These are phyloP conservation scores for Hydrochoerus hydrochaeris DNA, from an alignment of 2,113 vertebrate genomes.

Conservation along the genomic window DNA sequence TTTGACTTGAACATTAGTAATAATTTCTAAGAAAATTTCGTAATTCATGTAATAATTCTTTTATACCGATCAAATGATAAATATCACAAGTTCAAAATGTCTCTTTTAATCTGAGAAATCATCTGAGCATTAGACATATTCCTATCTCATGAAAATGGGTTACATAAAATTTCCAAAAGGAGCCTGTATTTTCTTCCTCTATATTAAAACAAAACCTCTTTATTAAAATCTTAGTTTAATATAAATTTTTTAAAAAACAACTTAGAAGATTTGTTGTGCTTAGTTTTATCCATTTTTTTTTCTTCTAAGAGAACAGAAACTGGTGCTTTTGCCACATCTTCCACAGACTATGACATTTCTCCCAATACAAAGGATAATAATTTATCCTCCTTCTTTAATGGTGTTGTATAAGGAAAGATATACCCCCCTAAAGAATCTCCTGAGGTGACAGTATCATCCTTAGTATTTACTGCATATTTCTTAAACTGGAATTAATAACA, in stretches of 20 bases:
- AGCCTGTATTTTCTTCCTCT: background rate
- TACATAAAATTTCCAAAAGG: background rate
- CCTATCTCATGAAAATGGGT: background rate
- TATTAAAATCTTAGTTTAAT: background rate
- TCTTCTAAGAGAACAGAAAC: background rate
- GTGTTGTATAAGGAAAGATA: too few species aligned
- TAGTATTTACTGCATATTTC: too few species aligned
- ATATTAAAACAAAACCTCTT: background rate
- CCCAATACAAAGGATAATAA: background rate
- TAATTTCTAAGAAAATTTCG: background rate
- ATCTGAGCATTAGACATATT: background rate
- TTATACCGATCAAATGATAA: background rate
- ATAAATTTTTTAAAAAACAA: background rate
- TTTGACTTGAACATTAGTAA: background rate
- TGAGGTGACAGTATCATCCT: too few species aligned
- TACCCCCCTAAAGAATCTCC: too few species aligned
- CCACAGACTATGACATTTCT: background rate
- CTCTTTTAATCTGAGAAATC: background rate
- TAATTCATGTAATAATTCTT: background rate
- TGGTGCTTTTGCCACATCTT: background rate
- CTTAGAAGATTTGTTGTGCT: rapidly evolving
- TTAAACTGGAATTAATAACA: too few species aligned
- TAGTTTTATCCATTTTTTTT: background rate
- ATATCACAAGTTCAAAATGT: too few species aligned
- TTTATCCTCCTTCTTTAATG: too few species aligned